Evolutionary conservation across 1,140 invertebrate species (phyloP), one percentile per base, ranked within the genome.

Genomic region (Drosophila pandora): DNA sequence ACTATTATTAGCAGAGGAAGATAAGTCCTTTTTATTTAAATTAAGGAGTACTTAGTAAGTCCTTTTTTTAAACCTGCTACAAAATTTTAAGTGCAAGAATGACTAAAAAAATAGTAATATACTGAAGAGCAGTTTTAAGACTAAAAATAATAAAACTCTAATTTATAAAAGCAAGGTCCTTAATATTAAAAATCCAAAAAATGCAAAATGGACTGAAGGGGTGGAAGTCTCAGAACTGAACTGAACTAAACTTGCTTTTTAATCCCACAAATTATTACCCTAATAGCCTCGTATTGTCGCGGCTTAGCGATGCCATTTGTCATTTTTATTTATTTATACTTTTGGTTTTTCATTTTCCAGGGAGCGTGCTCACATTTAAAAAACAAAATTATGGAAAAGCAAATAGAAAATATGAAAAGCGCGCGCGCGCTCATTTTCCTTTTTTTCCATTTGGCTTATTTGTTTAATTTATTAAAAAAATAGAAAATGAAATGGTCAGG

Each of bases 221-320:
- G 39, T 67, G 63, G 28, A 0, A 47, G 8, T 10, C 12, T 37
- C 3, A 2, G 2, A 12, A 12, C 34, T 37, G 34, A 37, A 12
- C 34, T 12, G 34, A 30, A 52, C 32, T 32, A 37, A 60, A 53
- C 47, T 47, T 49, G 30, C 17, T 13, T 10, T 41, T 21, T 88
- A 87, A 87, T 87, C 83, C 83, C 83, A 73, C 71, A 87, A 87
- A 87, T 87, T 87, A 87, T 87, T 88, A 63, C 83, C 71, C 79
- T 87, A 87, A 87, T 87, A 82, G 63, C 67, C 59, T 69, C 62
- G 68, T 76, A 87, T 87, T 87, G 83, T 87, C 83, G 82, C 83
- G 67, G 83, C 82, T 88, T 87, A 88, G 78, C 79, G 50, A 71
- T 69, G 53, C 72, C 76, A 61, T 84, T 80, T 81, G 68, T 77